These are phyloP conservation scores for Drosophila demipolita DNA, from an alignment of 2,888 invertebrate species.

Conservation along the genomic window DNA sequence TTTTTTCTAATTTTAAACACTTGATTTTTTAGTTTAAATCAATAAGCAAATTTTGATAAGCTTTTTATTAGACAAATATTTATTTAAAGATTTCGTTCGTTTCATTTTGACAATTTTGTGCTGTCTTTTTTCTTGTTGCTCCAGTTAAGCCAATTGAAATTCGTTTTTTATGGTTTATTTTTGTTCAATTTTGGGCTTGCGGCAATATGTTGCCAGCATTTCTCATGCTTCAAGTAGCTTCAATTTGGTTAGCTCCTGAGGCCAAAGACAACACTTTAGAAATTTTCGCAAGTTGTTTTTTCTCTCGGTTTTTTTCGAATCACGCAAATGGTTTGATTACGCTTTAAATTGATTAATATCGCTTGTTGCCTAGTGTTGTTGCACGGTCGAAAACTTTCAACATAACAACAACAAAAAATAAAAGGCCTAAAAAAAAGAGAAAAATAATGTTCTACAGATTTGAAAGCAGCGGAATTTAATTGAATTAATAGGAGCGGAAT, in stretches of 20 bases:
- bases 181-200: slow-evolving; percentile 22
- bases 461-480: slow-evolving; percentile 60
- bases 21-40: slow-evolving; percentile 13
- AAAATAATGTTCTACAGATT: slow-evolving; percentile 36
- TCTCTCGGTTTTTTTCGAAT: slow-evolving; percentile 24
- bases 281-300: slow-evolving; percentile 54
- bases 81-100: neutral
- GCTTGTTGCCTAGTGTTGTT: slow-evolving; percentile 16
- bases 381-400: slow-evolving; percentile 19
- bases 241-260: slow-evolving; percentile 42
- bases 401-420: slow-evolving; percentile 17
- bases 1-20: slow-evolving; percentile 3
- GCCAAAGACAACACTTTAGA: slow-evolving; percentile 61
- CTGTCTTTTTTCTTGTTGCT: slow-evolving; percentile 2
- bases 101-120: slow-evolving; percentile 23
- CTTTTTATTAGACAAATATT: slow-evolving; percentile 2
- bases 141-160: slow-evolving; percentile 41
- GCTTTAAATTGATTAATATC: slow-evolving; percentile 73
- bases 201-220: slow-evolving; percentile 47
- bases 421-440: slow-evolving; percentile 12
- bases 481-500: slow-evolving; percentile 61
- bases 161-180: neutral
- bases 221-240: slow-evolving; percentile 51
- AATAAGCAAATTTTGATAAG: slow-evolving; percentile 8
- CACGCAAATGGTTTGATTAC: slow-evolving; percentile 71